Conservation (phyloP, 2,113 vertebrate species). For the Pluvialis apricaria region DNA sequence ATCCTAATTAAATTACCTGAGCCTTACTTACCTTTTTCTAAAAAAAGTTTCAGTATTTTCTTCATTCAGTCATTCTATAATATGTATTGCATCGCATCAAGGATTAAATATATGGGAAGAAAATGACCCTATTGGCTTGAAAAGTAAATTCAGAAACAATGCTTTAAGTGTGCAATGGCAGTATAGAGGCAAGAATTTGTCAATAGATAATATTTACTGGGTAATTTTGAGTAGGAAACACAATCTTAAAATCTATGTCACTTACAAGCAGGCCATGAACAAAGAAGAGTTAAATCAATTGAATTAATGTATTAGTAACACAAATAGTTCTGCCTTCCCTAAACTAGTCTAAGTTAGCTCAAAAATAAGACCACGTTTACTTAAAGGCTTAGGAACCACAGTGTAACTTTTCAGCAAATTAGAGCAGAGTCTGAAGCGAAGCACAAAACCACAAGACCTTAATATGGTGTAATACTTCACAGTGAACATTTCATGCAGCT, state of each 20-base stretch:
- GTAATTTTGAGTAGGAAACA: neutral
- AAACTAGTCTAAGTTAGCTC: neutral
- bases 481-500: neutral
- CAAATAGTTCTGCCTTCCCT: neutral
- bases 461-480: neutral
- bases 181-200: neutral
- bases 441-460: neutral
- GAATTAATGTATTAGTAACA: neutral
- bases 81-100: neutral
- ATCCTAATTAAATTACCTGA: constrained; percentile 28
- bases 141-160: neutral
- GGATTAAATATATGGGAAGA: neutral
- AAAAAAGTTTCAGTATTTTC: neutral
- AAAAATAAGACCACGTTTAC: neutral
- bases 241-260: neutral
- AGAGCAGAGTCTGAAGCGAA: neutral
- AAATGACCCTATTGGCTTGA: neutral
- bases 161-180: neutral
- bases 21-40: neutral
- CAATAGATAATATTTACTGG: neutral
- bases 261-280: neutral
- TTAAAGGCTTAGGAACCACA: neutral
- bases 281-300: neutral
- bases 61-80: neutral
- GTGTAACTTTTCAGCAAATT: neutral